These are phyloP conservation scores for Araneus ventricosus DNA, from an alignment of 1,140 invertebrate species.

Conservation along the genomic window DNA sequence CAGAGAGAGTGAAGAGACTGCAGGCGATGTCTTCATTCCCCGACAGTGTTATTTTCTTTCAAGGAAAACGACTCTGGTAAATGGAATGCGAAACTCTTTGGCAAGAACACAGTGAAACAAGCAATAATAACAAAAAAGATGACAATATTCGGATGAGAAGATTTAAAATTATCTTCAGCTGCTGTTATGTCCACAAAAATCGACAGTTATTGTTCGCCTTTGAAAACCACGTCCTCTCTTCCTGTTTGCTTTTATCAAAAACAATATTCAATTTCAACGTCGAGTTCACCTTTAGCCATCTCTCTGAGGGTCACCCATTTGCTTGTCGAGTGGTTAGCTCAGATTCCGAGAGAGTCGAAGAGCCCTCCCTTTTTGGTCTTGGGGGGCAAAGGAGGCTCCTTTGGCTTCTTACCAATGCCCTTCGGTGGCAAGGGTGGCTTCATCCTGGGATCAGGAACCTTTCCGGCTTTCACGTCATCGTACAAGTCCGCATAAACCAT, in stretches of 20 bases:
- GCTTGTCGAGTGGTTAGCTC: neutral
- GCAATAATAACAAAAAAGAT: constrained; percentile 39
- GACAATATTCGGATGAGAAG: constrained; percentile 45
- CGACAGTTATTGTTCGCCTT: constrained; percentile 32
- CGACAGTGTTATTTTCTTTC: neutral
- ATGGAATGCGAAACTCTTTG: constrained; percentile 64
- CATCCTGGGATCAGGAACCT: constrained; percentile 77
- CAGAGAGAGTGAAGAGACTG: no score
- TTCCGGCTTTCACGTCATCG: constrained; percentile 77
- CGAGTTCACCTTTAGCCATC: neutral
- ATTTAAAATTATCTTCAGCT: constrained; percentile 44
- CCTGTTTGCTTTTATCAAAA: neutral
- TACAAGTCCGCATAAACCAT: constrained; percentile 77
- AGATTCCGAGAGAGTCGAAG: constrained; percentile 69
- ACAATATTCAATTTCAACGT: neutral
- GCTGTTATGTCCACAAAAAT: constrained; percentile 27
- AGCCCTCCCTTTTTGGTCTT: constrained; percentile 76
- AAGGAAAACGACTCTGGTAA: constrained; percentile 64
- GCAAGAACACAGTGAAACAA: constrained; percentile 38
- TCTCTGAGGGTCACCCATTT: neutral
- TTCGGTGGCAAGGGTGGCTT: constrained; percentile 77
- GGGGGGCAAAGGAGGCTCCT: constrained; percentile 77
- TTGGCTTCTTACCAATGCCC: constrained; percentile 71
- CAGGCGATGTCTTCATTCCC: neutral
- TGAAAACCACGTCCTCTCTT: neutral